Percentiles rank a stretch among this genome's conserved stretches.
These are phyloP conservation scores for Oreochromis niloticus DNA, from an alignment of 2,113 vertebrate species.

Conservation along the genomic window DNA sequence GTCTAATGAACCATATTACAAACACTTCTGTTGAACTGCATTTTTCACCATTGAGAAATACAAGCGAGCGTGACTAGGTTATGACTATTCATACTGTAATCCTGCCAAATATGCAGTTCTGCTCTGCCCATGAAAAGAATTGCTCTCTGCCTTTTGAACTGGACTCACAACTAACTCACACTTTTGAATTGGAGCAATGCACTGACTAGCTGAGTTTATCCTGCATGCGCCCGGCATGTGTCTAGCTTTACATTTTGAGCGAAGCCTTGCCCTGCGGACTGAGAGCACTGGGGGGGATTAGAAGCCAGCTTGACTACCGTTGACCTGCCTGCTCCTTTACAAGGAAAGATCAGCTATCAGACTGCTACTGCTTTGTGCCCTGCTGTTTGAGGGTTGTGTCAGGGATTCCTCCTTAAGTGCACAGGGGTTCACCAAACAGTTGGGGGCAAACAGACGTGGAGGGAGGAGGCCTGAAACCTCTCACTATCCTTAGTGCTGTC, in stretches of 20 bases:
- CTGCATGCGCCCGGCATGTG: background rate
- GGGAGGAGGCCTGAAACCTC: background rate
- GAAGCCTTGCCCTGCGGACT: constrained; percentile 32
- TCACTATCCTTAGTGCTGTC: constrained; percentile 24
- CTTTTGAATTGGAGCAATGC: background rate
- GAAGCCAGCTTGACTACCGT: constrained; percentile 31
- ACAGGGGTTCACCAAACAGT: constrained; percentile 67
- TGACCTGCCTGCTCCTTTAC: constrained; percentile 65
- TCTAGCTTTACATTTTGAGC: constrained; percentile 26
- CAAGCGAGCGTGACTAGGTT: background rate
- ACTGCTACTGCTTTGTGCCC: constrained; percentile 66
- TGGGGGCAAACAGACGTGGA: constrained; percentile 41
- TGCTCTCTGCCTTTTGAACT: background rate
- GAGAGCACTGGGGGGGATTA: constrained; percentile 24
- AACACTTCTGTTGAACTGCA: background rate
- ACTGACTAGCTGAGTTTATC: background rate
- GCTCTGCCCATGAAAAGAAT: background rate
- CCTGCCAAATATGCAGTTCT: background rate
- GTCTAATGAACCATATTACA: background rate
- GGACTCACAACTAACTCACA: background rate
- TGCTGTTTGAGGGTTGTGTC: constrained; percentile 71
- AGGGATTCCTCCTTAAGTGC: constrained; percentile 69
- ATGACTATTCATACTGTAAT: background rate
- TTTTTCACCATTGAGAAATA: background rate
- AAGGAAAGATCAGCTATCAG: constrained; percentile 62